Percentiles rank a stretch among this genome's conserved stretches.
Conservation (phyloP, 2,888 invertebrate genomes). For the Cryptops parisi region DNA sequence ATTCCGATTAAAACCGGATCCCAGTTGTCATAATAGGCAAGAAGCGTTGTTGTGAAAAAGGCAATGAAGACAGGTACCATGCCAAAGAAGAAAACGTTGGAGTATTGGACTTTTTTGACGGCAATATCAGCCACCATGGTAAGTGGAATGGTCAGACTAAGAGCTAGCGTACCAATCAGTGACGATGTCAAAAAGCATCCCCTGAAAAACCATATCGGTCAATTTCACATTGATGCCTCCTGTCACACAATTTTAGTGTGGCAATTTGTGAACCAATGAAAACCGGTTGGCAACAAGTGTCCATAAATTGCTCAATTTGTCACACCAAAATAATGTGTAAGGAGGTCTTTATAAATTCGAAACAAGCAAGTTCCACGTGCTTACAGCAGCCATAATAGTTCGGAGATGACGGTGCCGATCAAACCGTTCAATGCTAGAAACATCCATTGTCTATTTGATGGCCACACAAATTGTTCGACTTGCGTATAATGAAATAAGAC, state of each 20-base stretch:
- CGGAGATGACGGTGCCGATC: slow-evolving; percentile 77
- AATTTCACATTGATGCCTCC: slow-evolving; percentile 12
- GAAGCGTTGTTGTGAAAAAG: slow-evolving; percentile 51
- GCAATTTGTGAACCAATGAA: background rate
- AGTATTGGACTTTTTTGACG: slow-evolving; percentile 47
- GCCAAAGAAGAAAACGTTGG: slow-evolving; percentile 55
- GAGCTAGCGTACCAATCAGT: slow-evolving; percentile 68
- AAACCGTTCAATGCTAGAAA: slow-evolving; percentile 70
- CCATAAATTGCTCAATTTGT: too few relatives aligned
- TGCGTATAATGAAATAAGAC: slow-evolving; percentile 63
- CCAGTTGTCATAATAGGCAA: slow-evolving; percentile 65
- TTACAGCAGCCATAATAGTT: slow-evolving; percentile 85
- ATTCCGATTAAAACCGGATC: slow-evolving; percentile 53
- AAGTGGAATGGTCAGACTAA: slow-evolving; percentile 76
- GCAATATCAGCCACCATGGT: slow-evolving; percentile 71
- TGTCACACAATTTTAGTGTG: background rate
- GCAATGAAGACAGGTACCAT: slow-evolving; percentile 60
- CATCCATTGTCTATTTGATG: slow-evolving; percentile 62
- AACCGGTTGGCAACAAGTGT: too few relatives aligned
- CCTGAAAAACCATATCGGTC: slow-evolving; percentile 40
- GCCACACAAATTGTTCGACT: slow-evolving; percentile 72
- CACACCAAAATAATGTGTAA: background rate
- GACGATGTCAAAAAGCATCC: slow-evolving; percentile 88
- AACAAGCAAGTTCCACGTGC: slow-evolving; percentile 22
- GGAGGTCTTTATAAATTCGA: background rate